Evolutionary conservation across 2,888 invertebrate species (phyloP).

Genomic region (Parnassius smintheus): DNA sequence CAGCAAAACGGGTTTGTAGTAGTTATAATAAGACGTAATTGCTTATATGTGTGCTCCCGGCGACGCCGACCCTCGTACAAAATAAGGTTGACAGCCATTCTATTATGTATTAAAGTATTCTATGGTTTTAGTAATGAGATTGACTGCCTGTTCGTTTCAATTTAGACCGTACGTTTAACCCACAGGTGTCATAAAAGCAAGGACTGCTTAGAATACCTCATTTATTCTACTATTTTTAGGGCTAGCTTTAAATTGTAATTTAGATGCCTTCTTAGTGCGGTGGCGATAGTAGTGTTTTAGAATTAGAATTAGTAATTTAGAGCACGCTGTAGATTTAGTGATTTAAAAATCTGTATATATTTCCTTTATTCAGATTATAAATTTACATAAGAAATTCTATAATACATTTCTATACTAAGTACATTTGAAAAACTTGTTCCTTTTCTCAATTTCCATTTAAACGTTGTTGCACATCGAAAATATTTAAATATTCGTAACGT

Average conservation of each 20-base stretch:
- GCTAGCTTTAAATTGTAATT: constrained; percentile 72
- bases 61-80: no score
- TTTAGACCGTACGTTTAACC: no score
- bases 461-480: no score
- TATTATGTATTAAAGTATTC: no score
- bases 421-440: neutral
- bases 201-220: constrained; percentile 2
- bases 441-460: neutral
- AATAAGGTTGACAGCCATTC: no score
- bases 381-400: neutral
- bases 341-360: constrained; percentile 15
- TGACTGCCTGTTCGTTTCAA: no score
- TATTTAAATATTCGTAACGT: no score
- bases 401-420: neutral
- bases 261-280: constrained; percentile 70
- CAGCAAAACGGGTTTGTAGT: no score
- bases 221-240: constrained; percentile 37
- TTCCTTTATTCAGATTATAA: constrained; percentile 8
- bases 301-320: constrained; percentile 35
- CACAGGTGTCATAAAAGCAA: no score
- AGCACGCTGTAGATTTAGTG: constrained; percentile 6
- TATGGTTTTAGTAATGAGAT: no score
- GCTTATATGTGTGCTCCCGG: no score
- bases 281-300: constrained; percentile 39
- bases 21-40: no score